phyloP scores from a whole-genome alignment of 2,113 vertebrate genomes.

The Cebus imitator region DNA sequence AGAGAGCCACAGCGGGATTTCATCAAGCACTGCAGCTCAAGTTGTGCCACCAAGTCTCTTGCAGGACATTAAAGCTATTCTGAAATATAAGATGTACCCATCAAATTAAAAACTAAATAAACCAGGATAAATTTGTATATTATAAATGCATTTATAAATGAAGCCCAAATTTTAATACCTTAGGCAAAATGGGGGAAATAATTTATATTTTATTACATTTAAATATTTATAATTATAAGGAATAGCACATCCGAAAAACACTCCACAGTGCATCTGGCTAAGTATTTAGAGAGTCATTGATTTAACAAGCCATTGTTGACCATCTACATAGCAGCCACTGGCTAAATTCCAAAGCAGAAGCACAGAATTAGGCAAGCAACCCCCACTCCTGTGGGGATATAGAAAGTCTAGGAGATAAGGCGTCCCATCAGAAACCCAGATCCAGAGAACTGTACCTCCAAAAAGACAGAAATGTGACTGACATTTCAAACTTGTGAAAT shows the following conservation, averaged over 20 bases:
- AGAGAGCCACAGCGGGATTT: not conserved
- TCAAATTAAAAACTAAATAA: not conserved
- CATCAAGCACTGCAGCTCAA: not conserved
- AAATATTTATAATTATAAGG: constrained; percentile 19
- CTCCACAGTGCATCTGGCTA: not conserved
- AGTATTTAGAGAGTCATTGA: not conserved
- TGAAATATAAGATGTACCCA: not conserved
- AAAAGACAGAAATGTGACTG: not conserved
- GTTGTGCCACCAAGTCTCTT: not conserved
- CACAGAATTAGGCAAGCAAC: not conserved
- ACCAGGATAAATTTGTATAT: not conserved
- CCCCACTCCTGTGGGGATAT: fast-evolving
- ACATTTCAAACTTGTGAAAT: constrained; percentile 7
- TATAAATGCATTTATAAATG: not conserved
- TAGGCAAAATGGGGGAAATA: not conserved
- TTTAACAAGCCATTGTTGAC: not conserved
- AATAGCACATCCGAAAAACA: not conserved
- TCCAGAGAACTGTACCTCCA: not conserved
- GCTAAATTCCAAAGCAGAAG: not conserved
- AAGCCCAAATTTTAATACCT: not conserved
- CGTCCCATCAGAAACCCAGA: not conserved
- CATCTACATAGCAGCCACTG: not conserved
- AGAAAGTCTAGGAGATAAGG: not conserved
- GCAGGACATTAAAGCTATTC: not conserved
- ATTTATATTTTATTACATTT: not conserved